Evolutionary conservation across 2,888 invertebrate species (phyloP).

Genomic region (Parnassius mnemosyne): DNA sequence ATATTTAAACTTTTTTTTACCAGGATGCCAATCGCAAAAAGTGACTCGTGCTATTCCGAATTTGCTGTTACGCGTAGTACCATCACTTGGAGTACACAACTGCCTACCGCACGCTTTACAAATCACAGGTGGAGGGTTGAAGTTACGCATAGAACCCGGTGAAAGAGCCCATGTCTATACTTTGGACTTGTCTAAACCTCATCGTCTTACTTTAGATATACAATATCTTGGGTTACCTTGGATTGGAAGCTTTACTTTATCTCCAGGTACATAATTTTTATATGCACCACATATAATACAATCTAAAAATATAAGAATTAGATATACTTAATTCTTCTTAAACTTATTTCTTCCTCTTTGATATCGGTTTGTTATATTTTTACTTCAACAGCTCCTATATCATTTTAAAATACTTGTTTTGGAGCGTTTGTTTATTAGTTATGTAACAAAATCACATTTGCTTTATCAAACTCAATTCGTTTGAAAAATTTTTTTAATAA

Average conservation of each 20-base stretch:
- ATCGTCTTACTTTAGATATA: slow-evolving; percentile 69
- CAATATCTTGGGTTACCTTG: slow-evolving; percentile 85
- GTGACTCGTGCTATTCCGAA: slow-evolving; percentile 83
- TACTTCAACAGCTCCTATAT: too few relatives aligned
- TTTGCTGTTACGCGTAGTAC: slow-evolving; percentile 85
- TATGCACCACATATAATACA: too few relatives aligned
- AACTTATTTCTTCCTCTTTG: too few relatives aligned
- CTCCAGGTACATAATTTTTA: slow-evolving; percentile 65
- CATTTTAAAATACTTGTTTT: too few relatives aligned
- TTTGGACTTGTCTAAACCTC: slow-evolving; percentile 81
- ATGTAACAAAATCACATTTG: too few relatives aligned
- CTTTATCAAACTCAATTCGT: too few relatives aligned
- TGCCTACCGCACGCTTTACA: slow-evolving; percentile 87
- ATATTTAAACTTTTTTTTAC: not conserved
- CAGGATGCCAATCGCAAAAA: slow-evolving; percentile 64
- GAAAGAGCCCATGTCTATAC: slow-evolving; percentile 86
- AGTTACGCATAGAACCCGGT: slow-evolving; percentile 85
- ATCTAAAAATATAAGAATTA: too few relatives aligned
- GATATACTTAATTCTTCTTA: too few relatives aligned
- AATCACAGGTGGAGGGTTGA: slow-evolving; percentile 42
- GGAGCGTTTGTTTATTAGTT: too few relatives aligned
- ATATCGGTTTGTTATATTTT: too few relatives aligned
- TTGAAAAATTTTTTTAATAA: too few relatives aligned
- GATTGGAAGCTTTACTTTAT: slow-evolving; percentile 85
- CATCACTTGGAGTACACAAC: slow-evolving; percentile 88